Percentiles rank a stretch among this genome's conserved stretches.
Conservation (phyloP, 2,888 invertebrate species). For the Leptopilina drosophilae region DNA sequence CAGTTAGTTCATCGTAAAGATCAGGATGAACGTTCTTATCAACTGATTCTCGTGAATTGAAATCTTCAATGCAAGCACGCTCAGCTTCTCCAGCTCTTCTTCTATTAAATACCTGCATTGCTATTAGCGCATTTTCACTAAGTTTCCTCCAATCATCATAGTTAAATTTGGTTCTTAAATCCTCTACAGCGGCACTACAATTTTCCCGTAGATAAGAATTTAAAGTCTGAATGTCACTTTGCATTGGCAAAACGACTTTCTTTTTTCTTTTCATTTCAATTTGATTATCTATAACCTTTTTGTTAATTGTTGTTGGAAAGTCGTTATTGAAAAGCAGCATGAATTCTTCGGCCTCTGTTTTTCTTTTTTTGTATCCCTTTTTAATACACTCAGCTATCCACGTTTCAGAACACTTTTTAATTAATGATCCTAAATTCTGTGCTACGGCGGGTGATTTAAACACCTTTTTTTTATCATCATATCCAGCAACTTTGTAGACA, state of each 20-base stretch:
- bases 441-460: no score
- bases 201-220: not conserved
- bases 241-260: not conserved
- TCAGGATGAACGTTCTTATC: conserved; percentile 12
- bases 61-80: conserved; percentile 43
- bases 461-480: no score
- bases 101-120: conserved; percentile 42
- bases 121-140: not conserved
- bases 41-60: conserved; percentile 13
- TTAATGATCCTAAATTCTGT: no score
- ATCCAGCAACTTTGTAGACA: no score
- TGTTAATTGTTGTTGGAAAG: not conserved
- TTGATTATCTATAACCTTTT: not conserved
- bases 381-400: not conserved
- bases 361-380: not conserved
- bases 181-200: not conserved
- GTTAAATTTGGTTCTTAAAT: not conserved
- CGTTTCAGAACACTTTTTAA: not conserved
- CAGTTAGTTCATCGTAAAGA: conserved; percentile 27
- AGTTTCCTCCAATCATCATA: not conserved
- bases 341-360: not conserved
- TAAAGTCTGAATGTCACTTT: not conserved
- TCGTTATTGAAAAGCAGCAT: not conserved
- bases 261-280: not conserved
- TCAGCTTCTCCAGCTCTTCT: conserved; percentile 48